Conservation (phyloP, 2,888 invertebrate genomes). For the Tridacna gigas region DNA sequence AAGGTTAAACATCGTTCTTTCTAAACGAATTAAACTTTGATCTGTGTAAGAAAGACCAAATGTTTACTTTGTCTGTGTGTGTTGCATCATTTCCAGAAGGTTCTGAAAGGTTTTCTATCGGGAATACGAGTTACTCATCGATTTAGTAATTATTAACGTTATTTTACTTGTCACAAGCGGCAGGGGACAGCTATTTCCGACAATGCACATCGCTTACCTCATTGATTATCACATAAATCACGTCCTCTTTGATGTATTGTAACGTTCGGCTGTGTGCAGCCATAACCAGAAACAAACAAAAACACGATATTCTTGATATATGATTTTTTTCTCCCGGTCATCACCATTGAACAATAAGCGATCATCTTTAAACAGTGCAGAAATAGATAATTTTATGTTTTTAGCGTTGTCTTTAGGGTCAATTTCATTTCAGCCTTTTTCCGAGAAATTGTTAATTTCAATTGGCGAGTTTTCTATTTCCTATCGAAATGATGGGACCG, state of each 20-base stretch:
- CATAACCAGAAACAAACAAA: not conserved
- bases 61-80: not conserved
- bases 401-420: too few relatives aligned
- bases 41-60: not conserved
- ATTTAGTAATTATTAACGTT: constrained; percentile 26
- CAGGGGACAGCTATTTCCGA: constrained; percentile 32
- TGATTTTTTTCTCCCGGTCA: not conserved
- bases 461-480: too few relatives aligned
- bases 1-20: too few relatives aligned
- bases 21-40: not conserved
- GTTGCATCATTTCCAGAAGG: not conserved
- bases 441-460: too few relatives aligned
- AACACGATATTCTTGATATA: not conserved
- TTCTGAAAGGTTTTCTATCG: not conserved
- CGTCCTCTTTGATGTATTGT: constrained; percentile 14
- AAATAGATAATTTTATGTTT: too few relatives aligned
- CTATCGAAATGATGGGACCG: too few relatives aligned
- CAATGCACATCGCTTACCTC: constrained; percentile 30
- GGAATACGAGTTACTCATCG: constrained; percentile 1
- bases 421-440: too few relatives aligned
- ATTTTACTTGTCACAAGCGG: constrained; percentile 25
- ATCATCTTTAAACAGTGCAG: too few relatives aligned
- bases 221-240: constrained; percentile 37
- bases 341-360: too few relatives aligned
- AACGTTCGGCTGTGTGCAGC: not conserved